Conservation (phyloP, 2,888 invertebrate species). For the Maniola hyperantus region DNA sequence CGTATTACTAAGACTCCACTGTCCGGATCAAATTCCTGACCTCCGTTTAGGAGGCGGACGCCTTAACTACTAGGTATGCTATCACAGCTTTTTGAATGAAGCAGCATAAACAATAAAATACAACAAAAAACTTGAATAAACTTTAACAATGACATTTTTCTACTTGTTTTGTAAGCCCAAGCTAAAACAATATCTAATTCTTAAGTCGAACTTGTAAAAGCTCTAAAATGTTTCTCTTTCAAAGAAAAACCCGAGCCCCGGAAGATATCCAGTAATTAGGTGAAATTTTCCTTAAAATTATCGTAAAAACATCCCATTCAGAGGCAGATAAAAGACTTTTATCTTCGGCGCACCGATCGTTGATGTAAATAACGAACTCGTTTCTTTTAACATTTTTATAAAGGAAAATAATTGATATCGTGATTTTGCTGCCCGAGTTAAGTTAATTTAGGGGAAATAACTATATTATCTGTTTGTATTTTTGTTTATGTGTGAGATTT, state of each 20-base stretch:
- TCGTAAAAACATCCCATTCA: conserved; percentile 71
- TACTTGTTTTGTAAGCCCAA: background rate
- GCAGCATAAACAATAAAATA: too few relatives aligned
- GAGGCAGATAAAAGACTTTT: conserved; percentile 68
- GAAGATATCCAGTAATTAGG: conserved; percentile 65
- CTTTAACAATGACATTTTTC: background rate
- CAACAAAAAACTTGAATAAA: background rate
- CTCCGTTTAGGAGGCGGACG: too few relatives aligned
- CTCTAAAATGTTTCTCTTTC: conserved; percentile 27
- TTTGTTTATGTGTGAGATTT: background rate
- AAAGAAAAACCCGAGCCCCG: conserved; percentile 37
- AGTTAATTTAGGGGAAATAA: conserved; percentile 16
- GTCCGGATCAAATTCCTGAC: too few relatives aligned
- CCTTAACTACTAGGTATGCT: too few relatives aligned
- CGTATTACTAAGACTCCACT: too few relatives aligned
- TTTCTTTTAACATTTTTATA: conserved; percentile 55
- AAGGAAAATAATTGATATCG: conserved; percentile 48
- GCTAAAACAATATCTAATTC: conserved; percentile 22
- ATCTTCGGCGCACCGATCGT: conserved; percentile 60
- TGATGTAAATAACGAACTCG: conserved; percentile 69
- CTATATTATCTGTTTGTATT: conserved; percentile 12
- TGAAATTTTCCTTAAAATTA: conserved; percentile 65
- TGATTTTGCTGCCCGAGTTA: conserved; percentile 32
- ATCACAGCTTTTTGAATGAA: too few relatives aligned
- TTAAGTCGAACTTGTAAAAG: conserved; percentile 24